Conservation (phyloP, 2,113 vertebrate genomes). For the Rhabdomys dilectus region DNA sequence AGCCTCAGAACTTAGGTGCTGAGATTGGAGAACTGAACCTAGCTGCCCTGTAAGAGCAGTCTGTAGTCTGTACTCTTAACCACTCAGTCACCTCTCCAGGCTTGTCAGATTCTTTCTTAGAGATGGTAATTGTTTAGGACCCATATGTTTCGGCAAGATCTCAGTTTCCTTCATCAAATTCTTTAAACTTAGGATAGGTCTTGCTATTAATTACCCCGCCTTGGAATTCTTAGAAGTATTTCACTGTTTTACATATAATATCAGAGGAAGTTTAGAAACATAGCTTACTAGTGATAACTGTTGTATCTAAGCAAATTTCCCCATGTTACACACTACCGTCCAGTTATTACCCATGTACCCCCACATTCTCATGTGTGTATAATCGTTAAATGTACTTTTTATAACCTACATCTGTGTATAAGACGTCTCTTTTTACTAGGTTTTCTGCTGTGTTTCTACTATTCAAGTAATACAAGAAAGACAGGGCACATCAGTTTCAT, state of each 20-base stretch:
- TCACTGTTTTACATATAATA: not conserved
- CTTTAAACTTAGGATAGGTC: conserved; percentile 3
- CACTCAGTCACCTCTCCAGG: no score
- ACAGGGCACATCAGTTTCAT: not conserved
- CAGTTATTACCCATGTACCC: not conserved
- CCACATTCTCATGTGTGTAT: not conserved
- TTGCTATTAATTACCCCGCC: not conserved
- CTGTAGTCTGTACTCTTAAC: not conserved
- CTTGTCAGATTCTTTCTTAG: not conserved
- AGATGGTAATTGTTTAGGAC: not conserved
- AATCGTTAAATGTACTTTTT: not conserved
- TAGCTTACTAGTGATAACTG: not conserved
- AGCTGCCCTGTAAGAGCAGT: no score
- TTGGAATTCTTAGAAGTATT: conserved; percentile 1
- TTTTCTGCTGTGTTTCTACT: not conserved
- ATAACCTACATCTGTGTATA: conserved; percentile 5
- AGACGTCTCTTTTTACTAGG: not conserved
- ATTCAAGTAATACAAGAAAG: conserved; percentile 35
- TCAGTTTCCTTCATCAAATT: conserved; percentile 1
- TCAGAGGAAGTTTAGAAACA: conserved; percentile 37
- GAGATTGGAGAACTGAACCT: not conserved
- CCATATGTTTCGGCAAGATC: not conserved
- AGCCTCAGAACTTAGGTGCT: not conserved
- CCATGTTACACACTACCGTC: not conserved
- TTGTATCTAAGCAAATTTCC: not conserved